These are phyloP conservation scores for Suillia variegata DNA, from an alignment of 2,888 invertebrate genomes.

Conservation along the genomic window DNA sequence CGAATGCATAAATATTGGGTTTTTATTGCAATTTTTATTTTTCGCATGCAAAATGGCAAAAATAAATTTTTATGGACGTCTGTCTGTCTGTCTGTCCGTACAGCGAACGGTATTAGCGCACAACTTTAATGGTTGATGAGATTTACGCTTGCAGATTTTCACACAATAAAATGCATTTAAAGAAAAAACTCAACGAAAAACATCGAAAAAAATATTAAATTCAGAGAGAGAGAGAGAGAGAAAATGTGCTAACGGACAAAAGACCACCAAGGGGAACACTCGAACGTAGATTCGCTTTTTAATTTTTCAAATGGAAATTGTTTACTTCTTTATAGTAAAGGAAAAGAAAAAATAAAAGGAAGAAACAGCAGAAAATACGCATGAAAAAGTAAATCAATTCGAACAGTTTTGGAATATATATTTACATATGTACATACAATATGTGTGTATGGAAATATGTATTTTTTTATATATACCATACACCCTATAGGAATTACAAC, in stretches of 20 bases:
- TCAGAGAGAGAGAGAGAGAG: neutral
- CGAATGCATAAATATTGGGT: too few relatives aligned
- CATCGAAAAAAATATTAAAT: neutral
- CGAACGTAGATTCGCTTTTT: neutral
- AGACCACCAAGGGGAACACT: neutral
- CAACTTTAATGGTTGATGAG: slow-evolving; percentile 17
- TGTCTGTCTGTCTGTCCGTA: too few relatives aligned
- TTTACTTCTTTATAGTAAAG: neutral
- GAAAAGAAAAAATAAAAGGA: neutral
- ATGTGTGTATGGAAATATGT: too few relatives aligned
- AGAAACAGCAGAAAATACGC: too few relatives aligned
- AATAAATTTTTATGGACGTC: too few relatives aligned
- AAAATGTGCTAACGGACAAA: slow-evolving; percentile 1
- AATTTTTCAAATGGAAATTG: neutral
- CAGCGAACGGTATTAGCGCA: too few relatives aligned
- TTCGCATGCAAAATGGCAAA: neutral
- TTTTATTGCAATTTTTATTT: too few relatives aligned
- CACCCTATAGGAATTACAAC: too few relatives aligned
- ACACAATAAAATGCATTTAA: slow-evolving; percentile 22
- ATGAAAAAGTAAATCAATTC: too few relatives aligned
- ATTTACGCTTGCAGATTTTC: slow-evolving; percentile 15
- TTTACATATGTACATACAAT: too few relatives aligned
- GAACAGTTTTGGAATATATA: too few relatives aligned
- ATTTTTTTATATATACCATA: too few relatives aligned
- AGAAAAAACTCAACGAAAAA: neutral